These are phyloP conservation scores for Leucophenga maculata DNA, from an alignment of 2,888 invertebrate species.

Conservation along the genomic window DNA sequence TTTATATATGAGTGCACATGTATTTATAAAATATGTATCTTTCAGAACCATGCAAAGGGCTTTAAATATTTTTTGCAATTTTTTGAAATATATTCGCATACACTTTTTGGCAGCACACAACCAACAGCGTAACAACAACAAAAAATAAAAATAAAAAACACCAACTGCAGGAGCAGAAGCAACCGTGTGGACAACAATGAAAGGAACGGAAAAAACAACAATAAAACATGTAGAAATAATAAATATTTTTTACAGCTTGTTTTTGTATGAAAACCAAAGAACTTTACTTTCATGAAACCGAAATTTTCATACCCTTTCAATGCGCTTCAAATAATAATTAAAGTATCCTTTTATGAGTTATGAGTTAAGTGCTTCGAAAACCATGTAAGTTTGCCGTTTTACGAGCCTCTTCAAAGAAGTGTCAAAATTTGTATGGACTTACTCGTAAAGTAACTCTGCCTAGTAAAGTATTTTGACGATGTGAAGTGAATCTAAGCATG, in stretches of 20 bases:
- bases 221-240: slow-evolving; percentile 26
- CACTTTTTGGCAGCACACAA: slow-evolving; percentile 19
- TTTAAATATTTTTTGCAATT: slow-evolving; percentile 20
- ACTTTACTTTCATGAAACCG: too few species aligned
- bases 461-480: too few species aligned
- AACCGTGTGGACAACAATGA: neutral
- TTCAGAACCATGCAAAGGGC: slow-evolving; percentile 23
- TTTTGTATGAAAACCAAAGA: slow-evolving; percentile 10
- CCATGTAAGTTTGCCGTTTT: too few species aligned
- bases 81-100: slow-evolving; percentile 20
- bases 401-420: too few species aligned
- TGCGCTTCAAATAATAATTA: too few species aligned
- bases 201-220: slow-evolving; percentile 20
- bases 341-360: too few species aligned
- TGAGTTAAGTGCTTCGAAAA: too few species aligned
- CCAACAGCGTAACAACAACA: slow-evolving; percentile 3
- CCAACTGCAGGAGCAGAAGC: neutral
- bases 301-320: too few species aligned
- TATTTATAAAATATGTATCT: slow-evolving; percentile 25
- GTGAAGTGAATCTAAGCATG: too few species aligned
- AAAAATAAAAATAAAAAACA: too few species aligned
- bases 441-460: too few species aligned
- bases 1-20: neutral
- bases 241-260: slow-evolving; percentile 25
- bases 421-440: too few species aligned